Base-by-base conservation (phyloP, 2,888 invertebrate genomes). In the Alviniconcha strummeri region DNA sequence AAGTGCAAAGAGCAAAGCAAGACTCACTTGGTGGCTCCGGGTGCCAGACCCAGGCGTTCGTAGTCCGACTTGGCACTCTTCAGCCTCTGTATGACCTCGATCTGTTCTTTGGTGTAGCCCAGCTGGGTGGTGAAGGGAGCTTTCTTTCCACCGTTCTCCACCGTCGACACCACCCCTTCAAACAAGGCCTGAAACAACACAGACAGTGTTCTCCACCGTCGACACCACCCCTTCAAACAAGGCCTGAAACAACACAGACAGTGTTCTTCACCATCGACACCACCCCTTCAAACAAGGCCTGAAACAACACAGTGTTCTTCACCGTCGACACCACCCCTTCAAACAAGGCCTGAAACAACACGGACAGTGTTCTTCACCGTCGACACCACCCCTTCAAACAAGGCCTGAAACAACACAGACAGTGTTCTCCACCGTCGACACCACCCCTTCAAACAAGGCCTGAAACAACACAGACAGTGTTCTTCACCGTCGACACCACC, bases 21-120 rank as follows among this genome's bases (percentile, higher is more conserved):
- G 36, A 90, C 92, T 87, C 89, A 93, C 93, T 92, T 93, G 77
- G 90, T 85, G 55, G 93, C 92, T 19, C 91, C 91, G 7, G 88
- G 89, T 6, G 82, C 72, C 0, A 94, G 86, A 6, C 93, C 93
- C 5, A 94, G 90, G 78, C 93, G 87, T 82, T 94, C 93, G 84
- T 91, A 92, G 88, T 94, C 92, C 76, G 89, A 90, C 86, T 92
- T 93, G n/a, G 93, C 91, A 84, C 89, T 91, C 83, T 92, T 93
- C 54, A 94, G 88, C 74, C 91, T 89, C 85, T 93, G 92, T 80
- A 94, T 94, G 56, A 93, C 93, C 4, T 94, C 93, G 11, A 92
- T 91, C 87, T 94, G 94, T 82, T 94, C 94, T 84, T 92, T 93
- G 55, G 92, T 93, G 87, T 93, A 94, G 5, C 93, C 93, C 11